Base-by-base conservation (phyloP, 2,888 invertebrate genomes). In the Automeris io region DNA sequence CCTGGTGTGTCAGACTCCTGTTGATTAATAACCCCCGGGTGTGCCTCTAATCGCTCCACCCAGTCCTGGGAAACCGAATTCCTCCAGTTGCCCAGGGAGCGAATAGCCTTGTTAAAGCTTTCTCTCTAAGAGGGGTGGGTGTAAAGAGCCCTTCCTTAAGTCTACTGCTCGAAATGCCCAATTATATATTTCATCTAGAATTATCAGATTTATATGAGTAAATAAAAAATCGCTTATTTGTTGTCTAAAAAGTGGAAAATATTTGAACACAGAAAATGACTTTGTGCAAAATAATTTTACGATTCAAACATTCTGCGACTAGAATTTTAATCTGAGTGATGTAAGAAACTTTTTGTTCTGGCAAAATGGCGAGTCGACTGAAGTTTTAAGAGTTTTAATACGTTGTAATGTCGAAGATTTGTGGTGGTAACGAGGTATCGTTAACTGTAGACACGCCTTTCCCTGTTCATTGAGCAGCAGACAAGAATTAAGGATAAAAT, bases 341-440 rank as follows among this genome's bases (percentile, higher is more conserved):
- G 77, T 76, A 79, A 78, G 72, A 81, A 85, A 86, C 73, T 85
- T 85, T 75, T 77, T 78, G 75, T 77, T 70, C 58, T 50, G 67
- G 60, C 67, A 72, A 78, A 83, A 81, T 77, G 80, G 78, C 69
- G 61, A 69, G 64, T 62, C 60, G 65, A 74, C 70, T 70, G 61
- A 77, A 85, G 79, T 83, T 81, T 79, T 69, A 66, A 75, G 57
- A 85, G 82, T 85, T 85, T 83, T 82, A 85, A 83, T 85, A 81
- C 74, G 77, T 72, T 68, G 73, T 83, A 83, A 85, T 85, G 80
- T 70, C 54, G 65, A 66, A 81, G 82, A 82, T 85, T 76, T 85
- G 79, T 76, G 80, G 72, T 68, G 67, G 76, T 83, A 83, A 86
- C 71, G 85, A 81, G 64, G 42, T 49, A 57, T 76, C 83, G 71